phyloP scores from a whole-genome alignment of 1,140 invertebrate species.

The Heterodera carotae region DNA sequence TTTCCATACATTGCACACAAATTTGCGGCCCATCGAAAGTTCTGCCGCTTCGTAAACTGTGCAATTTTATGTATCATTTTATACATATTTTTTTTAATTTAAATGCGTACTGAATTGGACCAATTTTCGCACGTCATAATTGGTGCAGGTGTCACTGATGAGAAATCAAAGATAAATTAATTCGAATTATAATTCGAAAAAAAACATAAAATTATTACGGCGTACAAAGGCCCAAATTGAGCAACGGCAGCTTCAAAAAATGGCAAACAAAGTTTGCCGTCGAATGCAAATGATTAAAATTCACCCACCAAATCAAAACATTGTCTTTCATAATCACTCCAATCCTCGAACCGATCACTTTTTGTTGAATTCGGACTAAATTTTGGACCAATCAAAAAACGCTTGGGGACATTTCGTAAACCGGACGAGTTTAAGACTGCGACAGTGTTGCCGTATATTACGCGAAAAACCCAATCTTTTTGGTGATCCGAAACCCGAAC shows the following conservation, averaged over 20 bases:
- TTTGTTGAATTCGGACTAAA: constrained; percentile 36
- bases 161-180: neutral
- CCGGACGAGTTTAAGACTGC: too few relatives aligned
- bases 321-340: constrained; percentile 52
- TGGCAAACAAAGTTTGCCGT: neutral
- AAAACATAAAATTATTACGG: constrained; percentile 37
- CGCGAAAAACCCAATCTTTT: too few relatives aligned
- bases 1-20: constrained; percentile 58
- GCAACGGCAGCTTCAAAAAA: constrained; percentile 46
- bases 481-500: too few relatives aligned
- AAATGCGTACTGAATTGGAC: constrained; percentile 54
- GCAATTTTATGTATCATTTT: constrained; percentile 29
- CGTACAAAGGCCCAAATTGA: constrained; percentile 61
- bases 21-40: constrained; percentile 40
- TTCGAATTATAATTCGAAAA: neutral
- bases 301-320: constrained; percentile 57
- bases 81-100: constrained; percentile 17
- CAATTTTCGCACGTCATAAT: constrained; percentile 60
- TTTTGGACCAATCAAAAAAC: neutral
- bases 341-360: constrained; percentile 37
- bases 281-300: neutral
- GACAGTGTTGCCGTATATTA: too few relatives aligned
- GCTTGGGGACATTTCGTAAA: too few relatives aligned
- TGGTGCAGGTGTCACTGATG: constrained; percentile 58
- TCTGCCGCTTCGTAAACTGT: constrained; percentile 59